Percentiles rank a stretch among this genome's conserved stretches.
Conservation (phyloP, 2,113 vertebrate species). For the Phylloscopus trochilus region DNA sequence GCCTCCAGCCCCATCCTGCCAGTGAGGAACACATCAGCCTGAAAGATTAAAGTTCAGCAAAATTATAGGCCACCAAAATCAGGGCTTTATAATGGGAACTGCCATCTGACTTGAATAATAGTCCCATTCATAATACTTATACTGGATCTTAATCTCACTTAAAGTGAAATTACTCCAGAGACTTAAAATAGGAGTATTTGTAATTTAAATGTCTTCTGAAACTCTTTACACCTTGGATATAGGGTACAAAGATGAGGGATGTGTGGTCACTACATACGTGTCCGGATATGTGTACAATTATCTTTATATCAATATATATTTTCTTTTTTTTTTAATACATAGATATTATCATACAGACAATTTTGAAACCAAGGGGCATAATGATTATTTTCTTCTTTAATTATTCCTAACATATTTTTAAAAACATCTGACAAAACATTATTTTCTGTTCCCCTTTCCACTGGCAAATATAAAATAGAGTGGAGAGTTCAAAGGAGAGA, state of each 20-base stretch:
- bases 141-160: constrained; percentile 53
- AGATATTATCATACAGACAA: neutral
- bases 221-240: neutral
- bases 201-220: constrained; percentile 21
- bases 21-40: neutral
- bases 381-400: neutral
- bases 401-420: neutral
- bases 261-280: accelerated
- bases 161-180: constrained; percentile 19
- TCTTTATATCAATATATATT: neutral
- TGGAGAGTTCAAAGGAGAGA: neutral
- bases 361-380: neutral
- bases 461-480: neutral
- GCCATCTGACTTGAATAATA: constrained; percentile 40
- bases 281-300: neutral
- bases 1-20: constrained; percentile 19
- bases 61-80: constrained; percentile 37
- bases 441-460: neutral
- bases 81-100: constrained; percentile 35
- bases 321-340: neutral
- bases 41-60: constrained; percentile 56
- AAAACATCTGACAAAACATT: neutral
- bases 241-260: neutral
- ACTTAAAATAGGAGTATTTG: constrained; percentile 36
- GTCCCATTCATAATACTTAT: constrained; percentile 48